phyloP scores from a whole-genome alignment of 1,140 invertebrate species.

The Drosophila kurseongensis region DNA sequence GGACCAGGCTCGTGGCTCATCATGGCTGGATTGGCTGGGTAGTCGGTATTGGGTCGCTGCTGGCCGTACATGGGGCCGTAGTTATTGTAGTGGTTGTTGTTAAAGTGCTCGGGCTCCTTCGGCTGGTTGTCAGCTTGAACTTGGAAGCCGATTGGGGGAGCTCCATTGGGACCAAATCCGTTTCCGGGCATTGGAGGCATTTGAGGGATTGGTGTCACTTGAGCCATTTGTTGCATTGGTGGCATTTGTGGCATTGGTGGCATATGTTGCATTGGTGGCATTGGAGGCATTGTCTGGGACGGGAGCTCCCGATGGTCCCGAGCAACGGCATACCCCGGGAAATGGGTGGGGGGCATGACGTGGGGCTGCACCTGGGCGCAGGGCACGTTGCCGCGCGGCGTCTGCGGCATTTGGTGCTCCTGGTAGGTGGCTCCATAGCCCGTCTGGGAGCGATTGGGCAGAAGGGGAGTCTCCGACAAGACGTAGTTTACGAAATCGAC shows the following conservation, averaged over 20 bases:
- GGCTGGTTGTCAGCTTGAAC: too few relatives aligned
- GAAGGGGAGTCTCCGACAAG: background rate
- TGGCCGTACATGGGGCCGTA: background rate
- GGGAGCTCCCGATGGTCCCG: background rate
- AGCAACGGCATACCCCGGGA: background rate
- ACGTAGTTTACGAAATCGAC: slow-evolving; percentile 22
- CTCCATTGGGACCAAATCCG: background rate
- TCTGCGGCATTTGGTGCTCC: background rate
- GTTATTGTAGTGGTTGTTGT: background rate
- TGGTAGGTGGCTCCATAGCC: background rate
- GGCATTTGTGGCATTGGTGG: background rate
- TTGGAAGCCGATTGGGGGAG: too few relatives aligned
- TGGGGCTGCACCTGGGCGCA: slow-evolving; percentile 3
- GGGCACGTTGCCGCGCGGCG: background rate
- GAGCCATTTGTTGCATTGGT: background rate
- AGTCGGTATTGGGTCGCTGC: background rate
- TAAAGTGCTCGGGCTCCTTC: background rate
- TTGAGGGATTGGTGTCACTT: background rate
- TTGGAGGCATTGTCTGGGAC: too few relatives aligned
- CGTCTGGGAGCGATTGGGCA: background rate
- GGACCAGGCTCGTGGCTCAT: background rate
- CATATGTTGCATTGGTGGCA: background rate
- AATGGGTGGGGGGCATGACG: background rate
- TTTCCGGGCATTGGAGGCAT: background rate
- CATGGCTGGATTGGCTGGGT: background rate